phyloP scores from a whole-genome alignment of 2,113 vertebrate species.

The Genyomyrus donnyi region DNA sequence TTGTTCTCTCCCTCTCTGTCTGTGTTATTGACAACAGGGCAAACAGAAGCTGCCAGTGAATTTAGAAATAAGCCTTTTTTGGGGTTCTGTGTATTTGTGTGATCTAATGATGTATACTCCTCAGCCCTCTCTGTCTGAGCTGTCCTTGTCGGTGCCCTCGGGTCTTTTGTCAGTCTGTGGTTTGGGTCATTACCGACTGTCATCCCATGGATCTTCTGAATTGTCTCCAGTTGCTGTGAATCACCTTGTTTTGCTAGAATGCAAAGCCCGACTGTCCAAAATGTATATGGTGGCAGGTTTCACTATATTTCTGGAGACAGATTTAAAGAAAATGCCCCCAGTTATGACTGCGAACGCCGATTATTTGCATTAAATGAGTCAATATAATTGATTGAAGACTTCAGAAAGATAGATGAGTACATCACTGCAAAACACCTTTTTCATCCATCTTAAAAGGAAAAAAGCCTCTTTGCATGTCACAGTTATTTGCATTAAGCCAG shows the following conservation, averaged over 20 bases:
- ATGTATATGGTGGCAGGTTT: background rate
- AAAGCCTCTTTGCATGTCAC: background rate
- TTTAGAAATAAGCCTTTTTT: background rate
- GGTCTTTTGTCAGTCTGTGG: background rate
- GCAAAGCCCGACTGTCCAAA: background rate
- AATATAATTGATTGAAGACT: conserved; percentile 5
- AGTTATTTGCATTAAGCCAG: background rate
- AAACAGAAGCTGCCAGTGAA: background rate
- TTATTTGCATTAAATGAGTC: conserved; percentile 5
- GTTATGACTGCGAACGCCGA: background rate
- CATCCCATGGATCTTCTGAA: conserved; percentile 1
- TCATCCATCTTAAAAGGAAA: background rate
- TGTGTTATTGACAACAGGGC: background rate
- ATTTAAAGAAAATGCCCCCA: background rate
- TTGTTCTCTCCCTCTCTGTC: background rate
- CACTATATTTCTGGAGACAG: background rate
- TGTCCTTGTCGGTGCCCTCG: background rate
- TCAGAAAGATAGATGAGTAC: background rate
- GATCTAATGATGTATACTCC: background rate
- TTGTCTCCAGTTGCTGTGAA: conserved; percentile 3
- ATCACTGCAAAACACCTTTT: background rate
- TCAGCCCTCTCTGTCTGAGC: background rate
- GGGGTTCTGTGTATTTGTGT: background rate
- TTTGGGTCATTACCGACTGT: background rate
- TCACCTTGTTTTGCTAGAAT: background rate